A percentile compares a stretch with the other conserved stretches of the same genome.
phyloP scores from a whole-genome alignment of 2,888 invertebrate genomes.

The Icerya purchasi region DNA sequence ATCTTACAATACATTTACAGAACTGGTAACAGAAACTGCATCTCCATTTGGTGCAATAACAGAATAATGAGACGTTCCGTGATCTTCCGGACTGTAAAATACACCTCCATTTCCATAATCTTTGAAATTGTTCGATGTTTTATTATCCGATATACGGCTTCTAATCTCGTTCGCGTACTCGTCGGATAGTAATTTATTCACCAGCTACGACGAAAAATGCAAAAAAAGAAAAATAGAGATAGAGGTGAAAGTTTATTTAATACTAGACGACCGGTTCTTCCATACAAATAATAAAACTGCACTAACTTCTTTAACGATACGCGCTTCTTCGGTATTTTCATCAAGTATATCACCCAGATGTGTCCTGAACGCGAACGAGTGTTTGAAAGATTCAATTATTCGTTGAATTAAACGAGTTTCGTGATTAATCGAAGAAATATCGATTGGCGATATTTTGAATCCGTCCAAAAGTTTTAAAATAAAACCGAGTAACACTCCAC shows the following conservation, averaged over 20 bases:
- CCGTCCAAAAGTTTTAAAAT: conserved; percentile 59
- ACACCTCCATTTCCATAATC: conserved; percentile 17
- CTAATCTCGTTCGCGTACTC: conserved; percentile 3
- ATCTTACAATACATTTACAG: conserved; percentile 47
- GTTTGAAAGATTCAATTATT: conserved; percentile 75
- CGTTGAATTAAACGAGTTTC: conserved; percentile 30
- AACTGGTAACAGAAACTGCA: conserved; percentile 78
- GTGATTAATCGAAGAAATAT: conserved; percentile 28
- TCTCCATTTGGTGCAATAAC: conserved; percentile 62
- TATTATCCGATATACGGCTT: conserved; percentile 18
- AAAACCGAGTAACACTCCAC: conserved; percentile 56
- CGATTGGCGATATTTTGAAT: conserved; percentile 27
- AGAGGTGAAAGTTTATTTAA: no score
- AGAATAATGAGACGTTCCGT: conserved; percentile 52
- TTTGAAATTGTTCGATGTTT: conserved; percentile 29
- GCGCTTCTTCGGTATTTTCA: neutral
- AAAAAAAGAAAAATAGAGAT: neutral
- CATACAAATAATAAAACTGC: no score
- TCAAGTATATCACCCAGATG: conserved; percentile 47
- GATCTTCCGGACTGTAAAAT: conserved; percentile 22
- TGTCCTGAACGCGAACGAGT: conserved; percentile 67
- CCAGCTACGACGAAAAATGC: conserved; percentile 4
- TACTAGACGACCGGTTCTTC: no score
- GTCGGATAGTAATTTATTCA: conserved; percentile 5
- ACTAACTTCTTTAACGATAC: neutral